Percentiles rank a stretch among this genome's conserved stretches.
phyloP scores from a whole-genome alignment of 2,888 invertebrate species.

The Crossocerus cetratus region DNA sequence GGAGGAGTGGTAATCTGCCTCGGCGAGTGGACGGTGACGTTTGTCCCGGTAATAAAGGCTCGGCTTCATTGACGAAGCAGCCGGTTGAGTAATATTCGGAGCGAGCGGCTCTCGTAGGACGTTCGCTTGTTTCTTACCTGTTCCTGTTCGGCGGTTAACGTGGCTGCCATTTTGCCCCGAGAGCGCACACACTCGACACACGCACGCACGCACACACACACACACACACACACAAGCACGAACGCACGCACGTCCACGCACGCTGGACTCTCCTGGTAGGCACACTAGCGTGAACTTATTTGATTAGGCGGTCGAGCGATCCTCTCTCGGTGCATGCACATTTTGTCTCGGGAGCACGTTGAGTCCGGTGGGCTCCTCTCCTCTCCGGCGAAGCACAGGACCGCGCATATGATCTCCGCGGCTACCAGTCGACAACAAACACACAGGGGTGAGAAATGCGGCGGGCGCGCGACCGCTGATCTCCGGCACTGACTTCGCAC shows the following conservation, averaged over 20 bases:
- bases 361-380: not conserved
- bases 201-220: slow-evolving; percentile 6
- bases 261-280: slow-evolving; percentile 7
- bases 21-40: no score
- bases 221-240: slow-evolving; percentile 2
- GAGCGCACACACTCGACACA: slow-evolving; percentile 46
- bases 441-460: slow-evolving; percentile 14
- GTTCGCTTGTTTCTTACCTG: slow-evolving; percentile 84
- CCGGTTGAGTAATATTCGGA: not conserved
- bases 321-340: slow-evolving; percentile 26
- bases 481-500: no score
- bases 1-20: no score
- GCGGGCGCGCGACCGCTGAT: not conserved
- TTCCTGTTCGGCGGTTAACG: slow-evolving; percentile 87
- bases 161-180: slow-evolving; percentile 82
- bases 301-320: slow-evolving; percentile 27
- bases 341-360: slow-evolving; percentile 17
- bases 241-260: not conserved
- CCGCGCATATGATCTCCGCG: no score
- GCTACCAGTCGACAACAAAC: not conserved
- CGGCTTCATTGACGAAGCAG: not conserved
- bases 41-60: not conserved
- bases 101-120: slow-evolving; percentile 12
- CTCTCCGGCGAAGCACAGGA: not conserved
- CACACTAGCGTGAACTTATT: slow-evolving; percentile 34